These are phyloP conservation scores for Rhadinocentrus ornatus DNA, from an alignment of 2,797 vertebrate genomes.

Conservation along the genomic window DNA sequence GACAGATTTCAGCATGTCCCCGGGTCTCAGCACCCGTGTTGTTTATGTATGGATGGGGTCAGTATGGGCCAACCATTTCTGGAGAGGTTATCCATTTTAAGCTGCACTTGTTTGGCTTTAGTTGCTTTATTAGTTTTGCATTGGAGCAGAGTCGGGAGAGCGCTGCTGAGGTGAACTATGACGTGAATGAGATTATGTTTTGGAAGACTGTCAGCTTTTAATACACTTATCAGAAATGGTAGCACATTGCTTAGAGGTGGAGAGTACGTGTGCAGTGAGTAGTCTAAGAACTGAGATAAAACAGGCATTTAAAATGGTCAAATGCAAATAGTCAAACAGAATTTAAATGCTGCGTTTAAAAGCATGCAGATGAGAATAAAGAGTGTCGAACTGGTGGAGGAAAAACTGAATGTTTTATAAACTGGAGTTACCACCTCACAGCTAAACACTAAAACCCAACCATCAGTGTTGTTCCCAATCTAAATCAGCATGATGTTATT, in stretches of 20 bases:
- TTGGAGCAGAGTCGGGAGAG: slow-evolving; percentile 26
- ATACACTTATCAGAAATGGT: slow-evolving; percentile 47
- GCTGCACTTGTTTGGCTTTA: slow-evolving; percentile 22
- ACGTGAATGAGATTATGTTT: slow-evolving; percentile 44
- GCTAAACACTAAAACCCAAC: background rate
- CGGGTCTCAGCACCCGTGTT: slow-evolving; percentile 54
- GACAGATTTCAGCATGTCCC: slow-evolving; percentile 57
- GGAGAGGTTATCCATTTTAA: slow-evolving; percentile 51
- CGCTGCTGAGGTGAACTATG: slow-evolving; percentile 28
- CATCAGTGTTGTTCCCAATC: background rate
- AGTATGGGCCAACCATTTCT: slow-evolving; percentile 40
- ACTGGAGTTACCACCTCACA: background rate
- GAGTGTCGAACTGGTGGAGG: background rate
- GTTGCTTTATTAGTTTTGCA: slow-evolving; percentile 54
- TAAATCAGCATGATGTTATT: background rate
- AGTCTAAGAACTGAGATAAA: slow-evolving; percentile 22
- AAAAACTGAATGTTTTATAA: background rate
- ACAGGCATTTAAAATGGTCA: slow-evolving; percentile 40
- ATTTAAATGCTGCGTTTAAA: slow-evolving; percentile 30
- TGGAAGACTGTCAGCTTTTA: slow-evolving; percentile 33
- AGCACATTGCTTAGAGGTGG: slow-evolving; percentile 28
- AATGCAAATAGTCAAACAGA: slow-evolving; percentile 32
- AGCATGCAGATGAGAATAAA: slow-evolving; percentile 1
- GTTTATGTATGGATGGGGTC: slow-evolving; percentile 62
- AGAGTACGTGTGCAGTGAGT: slow-evolving; percentile 30